Base-by-base conservation (phyloP, 2,113 vertebrate species). In the Platysternon megacephalum region DNA sequence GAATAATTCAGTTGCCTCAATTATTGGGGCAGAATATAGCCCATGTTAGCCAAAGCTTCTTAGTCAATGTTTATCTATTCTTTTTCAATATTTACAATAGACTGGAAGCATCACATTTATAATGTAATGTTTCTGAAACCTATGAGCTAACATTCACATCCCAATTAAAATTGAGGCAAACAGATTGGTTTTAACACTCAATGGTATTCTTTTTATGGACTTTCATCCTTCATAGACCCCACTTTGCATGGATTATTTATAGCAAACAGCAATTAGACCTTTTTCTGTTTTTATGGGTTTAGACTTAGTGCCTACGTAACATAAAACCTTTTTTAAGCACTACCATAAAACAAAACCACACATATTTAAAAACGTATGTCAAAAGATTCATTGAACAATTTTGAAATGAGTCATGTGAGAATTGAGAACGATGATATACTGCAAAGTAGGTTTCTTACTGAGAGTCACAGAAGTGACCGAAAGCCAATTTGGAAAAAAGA, bases 141-240 rank as follows among this genome's bases (percentile, higher is more conserved):
- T 93, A 84, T 79, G 86, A 92, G 82, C 79, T 65, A 68, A 90
- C 91, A 94, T 32, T 86, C 74, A 95, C 72, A 84, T 65, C 58
- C 35, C 68, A 92, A 91, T 94, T 97, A 97, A 97, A 95, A 95
- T 21, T 53, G 53, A 94, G 80, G 74, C 87, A 97, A 92, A 94
- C 82, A 96, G 89, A 96, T 86, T 97, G 89, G 49, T 56, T 97
- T 98, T 95, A 97, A 79, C 86, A 96, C 52, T 88, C 82, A 86
- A 24, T 86, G 84, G 29, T 89, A 83, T 95, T 94, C 81, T 93
- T 98, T 97, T 97, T 97, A 97, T 90, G 90, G 65, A 94, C 95
- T 97, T 68, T 84, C 39, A 87, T 78, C 91, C 76, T 96, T 98
- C 94, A 79, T 46, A 96, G 86, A 93, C 80, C 93, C 79, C 55